These are phyloP conservation scores for Drosophila truncata DNA, from an alignment of 1,140 invertebrate species.

Conservation along the genomic window DNA sequence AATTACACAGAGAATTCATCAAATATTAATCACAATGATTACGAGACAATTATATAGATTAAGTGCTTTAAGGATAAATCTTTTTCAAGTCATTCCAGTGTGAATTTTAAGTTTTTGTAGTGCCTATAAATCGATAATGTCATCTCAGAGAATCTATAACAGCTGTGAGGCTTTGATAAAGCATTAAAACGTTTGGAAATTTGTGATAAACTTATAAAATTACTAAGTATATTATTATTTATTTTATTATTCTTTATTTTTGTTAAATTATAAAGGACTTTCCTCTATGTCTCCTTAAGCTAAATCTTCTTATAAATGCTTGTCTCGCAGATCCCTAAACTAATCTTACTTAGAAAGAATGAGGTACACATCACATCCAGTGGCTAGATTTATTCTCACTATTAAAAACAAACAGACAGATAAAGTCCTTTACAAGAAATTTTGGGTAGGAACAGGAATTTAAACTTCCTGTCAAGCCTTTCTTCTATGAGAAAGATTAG, in stretches of 20 bases:
- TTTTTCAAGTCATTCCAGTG: neutral
- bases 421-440: too few relatives aligned
- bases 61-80: neutral
- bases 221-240: neutral
- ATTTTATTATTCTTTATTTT: too few relatives aligned
- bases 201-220: too few relatives aligned
- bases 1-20: conserved; percentile 25
- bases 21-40: conserved; percentile 35
- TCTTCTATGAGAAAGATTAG: neutral
- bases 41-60: conserved; percentile 10
- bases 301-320: neutral
- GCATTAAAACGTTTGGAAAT: neutral
- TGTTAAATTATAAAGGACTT: too few relatives aligned
- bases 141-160: conserved; percentile 7
- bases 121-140: conserved; percentile 4
- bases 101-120: neutral
- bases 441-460: too few relatives aligned
- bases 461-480: neutral
- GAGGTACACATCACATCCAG: too few relatives aligned
- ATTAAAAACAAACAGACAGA: too few relatives aligned
- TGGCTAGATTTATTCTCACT: too few relatives aligned
- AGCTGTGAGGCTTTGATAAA: conserved; percentile 11
- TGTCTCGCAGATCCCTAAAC: too few relatives aligned
- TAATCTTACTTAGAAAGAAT: too few relatives aligned
- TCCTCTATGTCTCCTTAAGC: too few relatives aligned